These are phyloP conservation scores for Suricata suricatta DNA, from an alignment of 2,113 vertebrate genomes.

Conservation along the genomic window DNA sequence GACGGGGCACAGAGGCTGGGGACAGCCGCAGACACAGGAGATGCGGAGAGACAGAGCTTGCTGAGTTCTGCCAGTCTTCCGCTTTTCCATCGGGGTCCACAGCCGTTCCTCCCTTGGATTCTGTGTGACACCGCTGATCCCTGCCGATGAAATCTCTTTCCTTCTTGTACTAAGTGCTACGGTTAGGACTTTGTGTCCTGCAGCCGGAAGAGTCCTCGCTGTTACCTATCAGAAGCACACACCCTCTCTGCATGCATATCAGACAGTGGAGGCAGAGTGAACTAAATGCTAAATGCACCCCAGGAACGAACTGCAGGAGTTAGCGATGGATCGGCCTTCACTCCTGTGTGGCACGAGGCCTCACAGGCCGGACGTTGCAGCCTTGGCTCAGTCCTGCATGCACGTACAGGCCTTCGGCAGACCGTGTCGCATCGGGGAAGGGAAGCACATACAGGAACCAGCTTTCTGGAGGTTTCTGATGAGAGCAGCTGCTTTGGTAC, in stretches of 20 bases:
- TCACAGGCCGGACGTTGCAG: background rate
- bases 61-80: background rate
- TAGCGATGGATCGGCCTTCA: background rate
- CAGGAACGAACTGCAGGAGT: background rate
- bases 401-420: background rate
- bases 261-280: background rate
- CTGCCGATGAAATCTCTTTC: background rate
- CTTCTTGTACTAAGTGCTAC: background rate
- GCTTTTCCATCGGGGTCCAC: background rate
- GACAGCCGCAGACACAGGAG: background rate
- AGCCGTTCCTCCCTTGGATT: background rate
- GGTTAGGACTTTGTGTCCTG: background rate
- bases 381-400: background rate
- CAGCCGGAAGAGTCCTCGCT: background rate
- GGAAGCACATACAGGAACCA: background rate
- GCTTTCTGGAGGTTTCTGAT: background rate
- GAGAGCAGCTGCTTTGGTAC: background rate
- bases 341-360: background rate
- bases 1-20: background rate
- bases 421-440: background rate
- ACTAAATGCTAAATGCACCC: background rate
- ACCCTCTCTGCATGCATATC: background rate
- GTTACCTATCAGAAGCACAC: background rate
- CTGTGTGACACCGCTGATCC: background rate
- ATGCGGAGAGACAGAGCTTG: background rate